Base-by-base conservation (phyloP, 2,888 invertebrate genomes). In the Tineola bisselliella region DNA sequence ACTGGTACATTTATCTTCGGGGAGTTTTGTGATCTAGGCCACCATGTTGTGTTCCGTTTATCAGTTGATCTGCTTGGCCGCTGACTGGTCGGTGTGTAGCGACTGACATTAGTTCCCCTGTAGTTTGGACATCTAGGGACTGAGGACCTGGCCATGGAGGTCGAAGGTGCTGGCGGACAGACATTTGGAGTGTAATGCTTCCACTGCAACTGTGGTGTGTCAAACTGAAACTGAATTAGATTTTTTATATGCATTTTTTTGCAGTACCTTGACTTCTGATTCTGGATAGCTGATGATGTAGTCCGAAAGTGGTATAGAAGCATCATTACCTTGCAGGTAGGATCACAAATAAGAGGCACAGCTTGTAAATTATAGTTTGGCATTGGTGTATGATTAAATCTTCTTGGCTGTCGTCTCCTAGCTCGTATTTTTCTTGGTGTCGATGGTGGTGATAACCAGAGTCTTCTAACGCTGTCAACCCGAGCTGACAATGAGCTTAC, bases 261-360 rank as follows among this genome's bases (percentile, higher is more conserved):
- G n/a, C n/a, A n/a, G n/a, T n/a, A n/a, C n/a, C n/a, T n/a, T n/a
- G n/a, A n/a, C n/a, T n/a, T n/a, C n/a, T n/a, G n/a, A n/a, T n/a
- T n/a, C n/a, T n/a, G n/a, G n/a, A n/a, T n/a, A n/a, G n/a, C n/a
- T n/a, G n/a, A n/a, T n/a, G n/a, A n/a, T n/a, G n/a, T n/a, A 54
- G 13, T 17, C 54, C 12, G 17, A 17, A 54, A n/a, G n/a, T n/a
- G n/a, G n/a, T n/a, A n/a, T n/a, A n/a, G n/a, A n/a, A n/a, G n/a
- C n/a, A n/a, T n/a, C n/a, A n/a, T 31, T 38, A 84, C 84, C 77
- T 87, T 84, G 70, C 79, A 77, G 65, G 75, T 70, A n/a, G 84
- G 81, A 66, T 84, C 82, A 67, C 81, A 84, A 64, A 81, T 74
- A 60, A 84, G 72, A 65, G 80, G 80, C 30, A 79, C 77, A 60